phyloP scores from a whole-genome alignment of 2,113 vertebrate genomes.

The Carlito syrichta region DNA sequence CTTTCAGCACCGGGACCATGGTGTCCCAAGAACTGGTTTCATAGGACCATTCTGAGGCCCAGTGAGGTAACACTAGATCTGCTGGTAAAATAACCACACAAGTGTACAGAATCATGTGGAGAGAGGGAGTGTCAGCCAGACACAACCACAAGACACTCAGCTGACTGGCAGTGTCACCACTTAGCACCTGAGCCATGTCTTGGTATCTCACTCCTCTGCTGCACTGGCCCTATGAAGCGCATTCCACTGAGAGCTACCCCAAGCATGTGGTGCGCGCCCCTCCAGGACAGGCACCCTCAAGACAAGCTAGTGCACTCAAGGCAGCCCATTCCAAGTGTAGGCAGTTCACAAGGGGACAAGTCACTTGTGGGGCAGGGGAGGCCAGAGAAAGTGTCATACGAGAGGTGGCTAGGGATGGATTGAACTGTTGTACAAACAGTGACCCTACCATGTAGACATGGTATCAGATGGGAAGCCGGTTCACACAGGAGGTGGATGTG shows the following conservation, averaged over 20 bases:
- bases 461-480: background rate
- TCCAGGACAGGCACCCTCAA: too few relatives aligned
- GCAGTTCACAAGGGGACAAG: too few relatives aligned
- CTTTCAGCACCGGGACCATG: background rate
- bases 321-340: background rate
- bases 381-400: background rate
- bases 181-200: background rate
- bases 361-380: background rate
- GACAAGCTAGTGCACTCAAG: accelerated
- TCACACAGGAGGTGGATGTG: background rate
- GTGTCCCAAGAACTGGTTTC: background rate
- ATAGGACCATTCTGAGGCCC: too few relatives aligned
- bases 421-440: background rate
- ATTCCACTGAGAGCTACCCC: background rate
- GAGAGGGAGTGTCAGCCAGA: accelerated
- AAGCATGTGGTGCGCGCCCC: accelerated
- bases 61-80: background rate
- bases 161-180: background rate
- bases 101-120: too few relatives aligned
- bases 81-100: background rate
- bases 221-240: too few relatives aligned
- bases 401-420: background rate
- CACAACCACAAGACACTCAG: background rate
- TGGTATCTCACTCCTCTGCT: background rate
- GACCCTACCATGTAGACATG: background rate